These are phyloP conservation scores for Cephus spinipes DNA, from an alignment of 2,888 invertebrate genomes.

Conservation along the genomic window DNA sequence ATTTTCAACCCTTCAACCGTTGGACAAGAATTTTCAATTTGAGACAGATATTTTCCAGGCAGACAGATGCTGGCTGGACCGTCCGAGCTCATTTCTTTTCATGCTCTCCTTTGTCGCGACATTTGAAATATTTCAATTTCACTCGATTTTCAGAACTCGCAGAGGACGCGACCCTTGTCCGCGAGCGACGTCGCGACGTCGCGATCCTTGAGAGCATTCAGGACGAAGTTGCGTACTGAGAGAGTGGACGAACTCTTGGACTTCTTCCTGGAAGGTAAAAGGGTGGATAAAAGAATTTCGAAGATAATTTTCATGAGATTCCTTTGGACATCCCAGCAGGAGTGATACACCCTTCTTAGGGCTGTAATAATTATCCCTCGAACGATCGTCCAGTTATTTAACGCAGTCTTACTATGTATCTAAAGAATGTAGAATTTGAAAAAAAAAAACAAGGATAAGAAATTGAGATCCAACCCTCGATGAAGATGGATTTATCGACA, in stretches of 20 bases:
- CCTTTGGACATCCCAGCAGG: neutral
- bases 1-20: neutral
- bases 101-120: slow-evolving; percentile 19
- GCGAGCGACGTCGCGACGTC: slow-evolving; percentile 10
- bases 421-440: neutral
- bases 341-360: neutral
- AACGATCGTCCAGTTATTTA: neutral
- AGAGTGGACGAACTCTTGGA: neutral
- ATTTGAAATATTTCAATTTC: slow-evolving; percentile 35
- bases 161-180: neutral
- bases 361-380: neutral
- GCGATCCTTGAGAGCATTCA: neutral
- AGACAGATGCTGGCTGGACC: neutral
- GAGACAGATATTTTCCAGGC: neutral
- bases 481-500: neutral
- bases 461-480: neutral
- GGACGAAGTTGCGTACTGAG: neutral
- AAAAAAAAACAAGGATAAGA: neutral
- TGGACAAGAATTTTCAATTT: neutral
- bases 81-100: slow-evolving; percentile 1
- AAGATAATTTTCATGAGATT: neutral
- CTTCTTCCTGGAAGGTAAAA: neutral
- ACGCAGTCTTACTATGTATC: neutral
- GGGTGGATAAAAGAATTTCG: neutral
- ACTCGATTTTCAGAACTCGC: slow-evolving; percentile 28